A percentile compares a stretch with the other conserved stretches of the same genome.
Conservation (phyloP, 2,797 vertebrate species). For the Clarias laeviceps region DNA sequence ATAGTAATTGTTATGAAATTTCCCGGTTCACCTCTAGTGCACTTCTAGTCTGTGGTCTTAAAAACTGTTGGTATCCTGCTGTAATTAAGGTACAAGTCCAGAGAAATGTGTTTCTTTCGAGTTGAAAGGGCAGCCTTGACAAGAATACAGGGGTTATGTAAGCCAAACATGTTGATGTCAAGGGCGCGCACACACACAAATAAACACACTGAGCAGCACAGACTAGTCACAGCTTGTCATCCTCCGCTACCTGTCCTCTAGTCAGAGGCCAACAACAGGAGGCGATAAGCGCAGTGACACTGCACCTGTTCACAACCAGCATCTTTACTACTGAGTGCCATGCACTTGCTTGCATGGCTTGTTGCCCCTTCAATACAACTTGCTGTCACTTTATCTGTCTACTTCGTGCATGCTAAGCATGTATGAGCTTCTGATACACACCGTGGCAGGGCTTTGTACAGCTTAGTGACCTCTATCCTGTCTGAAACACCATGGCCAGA, state of each 20-base stretch:
- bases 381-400: constrained; percentile 29
- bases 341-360: constrained; percentile 36
- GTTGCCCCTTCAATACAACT: constrained; percentile 31
- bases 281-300: constrained; percentile 40
- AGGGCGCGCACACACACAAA: constrained; percentile 37
- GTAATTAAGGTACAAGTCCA: constrained; percentile 69
- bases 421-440: constrained; percentile 8
- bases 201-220: constrained; percentile 40
- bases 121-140: constrained; percentile 69
- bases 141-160: constrained; percentile 17
- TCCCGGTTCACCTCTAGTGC: background rate
- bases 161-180: constrained; percentile 64
- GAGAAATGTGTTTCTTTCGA: constrained; percentile 80
- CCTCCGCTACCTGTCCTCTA: constrained; percentile 42
- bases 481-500: background rate
- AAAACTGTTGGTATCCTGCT: constrained; percentile 65
- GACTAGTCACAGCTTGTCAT: constrained; percentile 54
- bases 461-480: constrained; percentile 22
- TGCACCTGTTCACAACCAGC: constrained; percentile 55
- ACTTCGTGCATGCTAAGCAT: constrained; percentile 1
- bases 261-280: constrained; percentile 47
- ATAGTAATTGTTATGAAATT: background rate
- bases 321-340: constrained; percentile 51
- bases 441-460: constrained; percentile 5
- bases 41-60: background rate